Evolutionary conservation across 1,140 invertebrate genomes (phyloP).

Genomic region (Lepidurus arcticus): DNA sequence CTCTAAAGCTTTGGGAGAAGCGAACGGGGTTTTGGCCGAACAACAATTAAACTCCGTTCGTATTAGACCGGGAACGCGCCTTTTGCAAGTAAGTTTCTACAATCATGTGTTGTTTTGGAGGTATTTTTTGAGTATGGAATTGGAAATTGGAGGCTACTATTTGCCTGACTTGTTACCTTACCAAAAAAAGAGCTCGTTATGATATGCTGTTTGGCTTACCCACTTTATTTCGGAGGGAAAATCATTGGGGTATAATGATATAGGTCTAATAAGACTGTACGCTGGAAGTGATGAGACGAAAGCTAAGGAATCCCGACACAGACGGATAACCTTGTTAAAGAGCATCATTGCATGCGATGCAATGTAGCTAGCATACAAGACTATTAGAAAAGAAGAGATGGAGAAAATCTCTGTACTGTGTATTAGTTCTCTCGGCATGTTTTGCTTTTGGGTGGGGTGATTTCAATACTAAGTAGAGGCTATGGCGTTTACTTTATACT

Average conservation of each 20-base stretch:
- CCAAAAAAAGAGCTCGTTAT: background rate
- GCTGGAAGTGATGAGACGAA: background rate
- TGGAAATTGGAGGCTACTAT: no score
- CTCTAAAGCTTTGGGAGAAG: background rate
- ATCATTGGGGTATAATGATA: background rate
- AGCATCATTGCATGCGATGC: background rate
- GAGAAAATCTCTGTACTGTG: background rate
- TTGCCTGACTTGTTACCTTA: no score
- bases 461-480: background rate
- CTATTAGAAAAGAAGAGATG: no score
- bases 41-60: no score
- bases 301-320: background rate
- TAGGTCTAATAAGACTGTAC: background rate
- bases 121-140: no score
- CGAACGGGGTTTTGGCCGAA: no score
- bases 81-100: no score
- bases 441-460: background rate
- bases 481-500: background rate
- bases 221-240: no score
- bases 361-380: background rate
- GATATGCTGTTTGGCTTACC: background rate
- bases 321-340: conserved; percentile 15
- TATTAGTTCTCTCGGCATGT: background rate
- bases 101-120: no score
- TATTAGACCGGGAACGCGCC: no score